Base-by-base conservation (phyloP, 2,113 vertebrate genomes). In the Semicossyphus pulcher region DNA sequence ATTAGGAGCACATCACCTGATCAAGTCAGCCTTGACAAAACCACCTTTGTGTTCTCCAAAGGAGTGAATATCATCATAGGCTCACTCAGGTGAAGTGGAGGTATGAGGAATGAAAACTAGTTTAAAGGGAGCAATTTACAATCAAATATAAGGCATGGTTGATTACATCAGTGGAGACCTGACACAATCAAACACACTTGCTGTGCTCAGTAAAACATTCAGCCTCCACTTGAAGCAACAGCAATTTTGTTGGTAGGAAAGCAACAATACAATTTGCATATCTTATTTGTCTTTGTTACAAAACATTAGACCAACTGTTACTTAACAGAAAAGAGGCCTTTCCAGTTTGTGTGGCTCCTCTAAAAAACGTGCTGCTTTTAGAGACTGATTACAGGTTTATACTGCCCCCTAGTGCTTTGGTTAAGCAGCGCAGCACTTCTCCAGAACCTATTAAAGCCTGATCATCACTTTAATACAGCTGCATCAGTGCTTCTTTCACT, bases 371-470 rank as follows among this genome's bases (percentile, higher is more conserved):
- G 8, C 47, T 23, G 10, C 21, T 49, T 10, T 49, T n/a, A n/a
- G n/a, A n/a, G 4, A 52, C 32, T 48, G 25, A 32, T 15, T 29
- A 58, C 86, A 57, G 51, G 63, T 31, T 61, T 64, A 83, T 58
- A 89, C 84, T 90, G 89, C 91, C 90, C 87, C 62, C 92, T 88
- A 62, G 45, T 85, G 93, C 7, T 70, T 2, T 56, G 10, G 15
- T 41, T 0, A 1, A 52, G 51, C 48, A 76, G 26, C 64, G 32
- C 78, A 87, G 7, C 31, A 6, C 5, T 29, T 41, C 20, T 28
- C 1, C 29, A 41, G 15, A 42, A 18, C 18, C 34, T 2, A 26
- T 25, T 16, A 16, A 39, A 32, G 10, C 3, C 11, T 5, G 4
- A 3, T 57, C 26, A 54, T 36, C 10, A 36, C 5, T 45, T 47